These are phyloP conservation scores for Sarcophilus harrisii DNA, from an alignment of 2,797 vertebrate species.

Conservation along the genomic window DNA sequence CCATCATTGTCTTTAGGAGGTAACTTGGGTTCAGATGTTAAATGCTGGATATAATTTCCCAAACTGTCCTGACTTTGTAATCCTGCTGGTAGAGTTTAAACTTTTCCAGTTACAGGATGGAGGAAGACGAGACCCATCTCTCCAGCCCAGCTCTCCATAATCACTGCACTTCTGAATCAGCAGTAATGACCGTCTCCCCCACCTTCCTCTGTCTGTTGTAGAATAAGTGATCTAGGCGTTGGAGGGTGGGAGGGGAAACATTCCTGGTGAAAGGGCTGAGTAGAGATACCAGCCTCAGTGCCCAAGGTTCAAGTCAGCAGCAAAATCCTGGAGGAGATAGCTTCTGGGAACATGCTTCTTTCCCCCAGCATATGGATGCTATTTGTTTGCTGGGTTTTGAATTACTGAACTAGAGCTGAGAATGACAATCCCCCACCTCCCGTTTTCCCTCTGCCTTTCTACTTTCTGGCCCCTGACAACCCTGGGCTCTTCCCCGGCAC, in stretches of 20 bases:
- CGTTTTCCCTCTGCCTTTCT: not conserved
- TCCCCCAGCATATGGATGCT: not conserved
- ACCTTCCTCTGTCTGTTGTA: not conserved
- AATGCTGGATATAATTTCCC: not conserved
- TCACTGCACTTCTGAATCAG: not conserved
- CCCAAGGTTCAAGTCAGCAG: not conserved
- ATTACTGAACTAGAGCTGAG: not conserved
- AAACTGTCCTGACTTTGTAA: not conserved
- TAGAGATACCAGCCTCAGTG: not conserved
- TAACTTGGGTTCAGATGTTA: not conserved
- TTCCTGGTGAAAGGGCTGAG: not conserved
- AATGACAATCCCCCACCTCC: not conserved
- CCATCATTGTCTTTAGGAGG: not conserved
- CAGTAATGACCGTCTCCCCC: not conserved
- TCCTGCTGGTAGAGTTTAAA: not conserved
- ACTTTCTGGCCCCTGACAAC: not conserved
- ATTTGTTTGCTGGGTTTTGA: not conserved
- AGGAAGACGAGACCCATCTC: not conserved
- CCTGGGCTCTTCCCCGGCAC: rapidly evolving
- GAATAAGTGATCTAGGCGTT: not conserved
- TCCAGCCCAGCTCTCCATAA: not conserved
- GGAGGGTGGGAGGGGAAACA: not conserved
- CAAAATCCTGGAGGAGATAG: not conserved
- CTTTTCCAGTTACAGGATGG: not conserved
- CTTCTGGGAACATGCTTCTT: not conserved